A percentile compares a stretch with the other conserved stretches of the same genome.
These are phyloP conservation scores for Stomatorhinus walkeri DNA, from an alignment of 2,797 vertebrate species.

Conservation along the genomic window DNA sequence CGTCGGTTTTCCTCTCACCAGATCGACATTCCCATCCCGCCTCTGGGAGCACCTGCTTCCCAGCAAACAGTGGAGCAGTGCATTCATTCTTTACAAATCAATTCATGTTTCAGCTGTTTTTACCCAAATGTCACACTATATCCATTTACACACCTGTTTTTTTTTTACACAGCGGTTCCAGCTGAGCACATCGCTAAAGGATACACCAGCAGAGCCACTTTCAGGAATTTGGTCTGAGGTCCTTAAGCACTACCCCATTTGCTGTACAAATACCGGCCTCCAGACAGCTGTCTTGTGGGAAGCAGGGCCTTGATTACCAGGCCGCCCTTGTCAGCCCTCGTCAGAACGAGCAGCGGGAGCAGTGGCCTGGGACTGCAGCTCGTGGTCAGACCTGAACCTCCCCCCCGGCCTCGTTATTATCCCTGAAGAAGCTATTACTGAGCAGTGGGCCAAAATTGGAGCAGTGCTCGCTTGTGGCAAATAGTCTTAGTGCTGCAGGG, in stretches of 20 bases:
- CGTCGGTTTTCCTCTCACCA: not conserved
- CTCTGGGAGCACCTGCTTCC: not conserved
- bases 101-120: not conserved
- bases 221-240: not conserved
- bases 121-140: not conserved
- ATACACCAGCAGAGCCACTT: not conserved
- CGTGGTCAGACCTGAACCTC: constrained; percentile 48
- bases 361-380: constrained; percentile 51
- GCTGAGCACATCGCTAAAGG: not conserved
- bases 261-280: constrained; percentile 11
- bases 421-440: constrained; percentile 63
- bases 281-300: constrained; percentile 34
- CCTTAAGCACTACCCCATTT: not conserved
- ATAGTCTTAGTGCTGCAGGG: constrained; percentile 43
- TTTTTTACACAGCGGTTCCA: not conserved
- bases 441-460: constrained; percentile 45
- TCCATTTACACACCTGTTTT: not conserved
- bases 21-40: not conserved
- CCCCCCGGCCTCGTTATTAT: constrained; percentile 49
- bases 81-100: not conserved
- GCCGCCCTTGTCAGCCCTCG: constrained; percentile 32
- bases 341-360: constrained; percentile 46
- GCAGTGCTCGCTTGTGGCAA: constrained; percentile 49
- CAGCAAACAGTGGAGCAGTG: not conserved
- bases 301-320: constrained; percentile 56